Conservation (phyloP, 2,113 vertebrate species). For the Acrocephalus kingi region DNA sequence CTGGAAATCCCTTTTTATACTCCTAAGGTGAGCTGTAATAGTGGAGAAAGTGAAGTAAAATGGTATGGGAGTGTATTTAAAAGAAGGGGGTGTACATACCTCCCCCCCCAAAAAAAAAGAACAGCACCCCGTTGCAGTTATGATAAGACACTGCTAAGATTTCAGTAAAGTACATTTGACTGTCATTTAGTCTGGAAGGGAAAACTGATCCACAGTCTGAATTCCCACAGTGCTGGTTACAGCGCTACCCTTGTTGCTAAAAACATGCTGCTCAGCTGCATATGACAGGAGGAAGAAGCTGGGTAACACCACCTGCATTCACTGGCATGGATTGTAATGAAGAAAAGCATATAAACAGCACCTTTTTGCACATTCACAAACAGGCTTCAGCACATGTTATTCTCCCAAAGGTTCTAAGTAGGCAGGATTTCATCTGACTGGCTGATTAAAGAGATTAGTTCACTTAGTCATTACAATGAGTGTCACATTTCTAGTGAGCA, state of each 20-base stretch:
- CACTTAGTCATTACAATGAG: constrained; percentile 28
- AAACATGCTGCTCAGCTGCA: neutral
- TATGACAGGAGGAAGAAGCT: neutral
- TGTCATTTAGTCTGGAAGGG: constrained; percentile 34
- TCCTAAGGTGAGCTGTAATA: neutral
- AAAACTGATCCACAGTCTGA: constrained; percentile 19
- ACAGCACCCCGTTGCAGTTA: neutral
- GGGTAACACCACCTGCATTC: constrained; percentile 17
- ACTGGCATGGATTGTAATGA: neutral
- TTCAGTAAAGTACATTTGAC: constrained; percentile 16
- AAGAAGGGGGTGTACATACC: neutral
- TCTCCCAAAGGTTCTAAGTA: neutral
- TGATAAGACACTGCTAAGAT: neutral
- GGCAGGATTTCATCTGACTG: constrained; percentile 12
- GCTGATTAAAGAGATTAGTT: constrained; percentile 39
- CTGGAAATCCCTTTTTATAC: neutral
- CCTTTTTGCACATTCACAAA: neutral
- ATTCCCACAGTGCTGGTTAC: constrained; percentile 23
- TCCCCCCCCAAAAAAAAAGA: neutral
- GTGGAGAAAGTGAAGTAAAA: neutral
- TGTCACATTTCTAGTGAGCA: neutral
- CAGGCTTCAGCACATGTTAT: neutral
- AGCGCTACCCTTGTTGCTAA: neutral
- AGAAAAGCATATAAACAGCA: neutral
- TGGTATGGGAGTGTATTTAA: neutral